These are phyloP conservation scores for Phylloscopus trochilus DNA, from an alignment of 2,113 vertebrate species.

Conservation along the genomic window DNA sequence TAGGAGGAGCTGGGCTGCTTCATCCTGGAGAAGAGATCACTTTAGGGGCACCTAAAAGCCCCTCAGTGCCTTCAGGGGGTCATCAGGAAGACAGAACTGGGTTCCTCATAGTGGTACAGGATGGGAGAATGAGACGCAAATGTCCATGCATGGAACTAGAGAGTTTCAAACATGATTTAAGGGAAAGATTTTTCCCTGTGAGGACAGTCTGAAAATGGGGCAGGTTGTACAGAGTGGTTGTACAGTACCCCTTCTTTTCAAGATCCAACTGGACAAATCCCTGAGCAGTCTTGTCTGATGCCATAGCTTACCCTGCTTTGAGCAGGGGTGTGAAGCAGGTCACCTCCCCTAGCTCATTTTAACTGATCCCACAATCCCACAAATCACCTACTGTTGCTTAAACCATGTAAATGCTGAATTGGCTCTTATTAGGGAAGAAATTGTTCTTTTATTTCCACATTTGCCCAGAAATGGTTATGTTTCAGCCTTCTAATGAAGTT, in stretches of 20 bases:
- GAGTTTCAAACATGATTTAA: background rate
- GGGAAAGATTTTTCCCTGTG: background rate
- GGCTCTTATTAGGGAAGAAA: background rate
- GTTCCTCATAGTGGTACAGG: background rate
- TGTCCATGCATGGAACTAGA: background rate
- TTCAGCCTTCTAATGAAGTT: background rate
- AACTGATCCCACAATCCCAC: background rate
- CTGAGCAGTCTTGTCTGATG: background rate
- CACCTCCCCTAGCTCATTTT: background rate
- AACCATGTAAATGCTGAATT: background rate
- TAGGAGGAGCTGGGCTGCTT: background rate
- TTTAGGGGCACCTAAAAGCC: background rate
- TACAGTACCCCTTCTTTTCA: background rate
- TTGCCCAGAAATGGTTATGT: background rate
- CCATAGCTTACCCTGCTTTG: background rate
- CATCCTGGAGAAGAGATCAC: background rate
- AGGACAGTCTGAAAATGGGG: background rate
- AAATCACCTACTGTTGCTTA: background rate
- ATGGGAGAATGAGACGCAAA: background rate
- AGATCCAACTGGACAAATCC: background rate
- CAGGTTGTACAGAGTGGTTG: background rate
- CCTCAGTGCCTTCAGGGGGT: accelerated
- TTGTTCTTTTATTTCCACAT: background rate
- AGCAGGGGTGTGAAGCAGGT: background rate
- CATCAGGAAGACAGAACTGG: background rate